Percentiles rank a stretch among this genome's conserved stretches.
These are phyloP conservation scores for Stomatorhinus walkeri DNA, from an alignment of 2,797 vertebrate species.

Conservation along the genomic window DNA sequence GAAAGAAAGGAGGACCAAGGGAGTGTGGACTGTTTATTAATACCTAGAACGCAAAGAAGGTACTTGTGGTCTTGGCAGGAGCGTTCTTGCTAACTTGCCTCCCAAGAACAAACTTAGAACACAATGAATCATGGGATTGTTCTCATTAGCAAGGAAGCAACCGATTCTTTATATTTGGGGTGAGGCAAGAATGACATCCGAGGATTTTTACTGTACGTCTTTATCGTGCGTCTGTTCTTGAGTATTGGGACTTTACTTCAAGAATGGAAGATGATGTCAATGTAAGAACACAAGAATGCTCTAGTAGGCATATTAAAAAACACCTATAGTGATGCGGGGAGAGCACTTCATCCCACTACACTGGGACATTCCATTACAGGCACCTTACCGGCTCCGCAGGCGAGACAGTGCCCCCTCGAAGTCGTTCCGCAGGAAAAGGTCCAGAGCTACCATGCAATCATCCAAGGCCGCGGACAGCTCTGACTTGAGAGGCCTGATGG, in stretches of 20 bases:
- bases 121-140: background rate
- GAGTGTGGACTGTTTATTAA: conserved; percentile 44
- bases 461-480: conserved; percentile 78
- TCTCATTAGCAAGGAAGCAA: background rate
- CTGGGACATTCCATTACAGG: conserved; percentile 47
- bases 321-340: background rate
- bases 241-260: background rate
- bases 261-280: background rate
- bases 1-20: conserved; percentile 27
- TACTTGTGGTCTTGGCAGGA: background rate
- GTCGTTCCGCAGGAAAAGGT: conserved; percentile 88
- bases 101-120: background rate
- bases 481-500: conserved; percentile 68
- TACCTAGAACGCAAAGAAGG: background rate
- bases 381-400: conserved; percentile 75
- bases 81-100: background rate
- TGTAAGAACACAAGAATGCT: background rate
- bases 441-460: conserved; percentile 86
- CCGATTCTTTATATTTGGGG: background rate
- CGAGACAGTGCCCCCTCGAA: conserved; percentile 82
- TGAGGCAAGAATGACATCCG: background rate
- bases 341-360: background rate
- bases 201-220: background rate
- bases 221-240: background rate
- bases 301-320: background rate